Evolutionary conservation across 1,140 invertebrate species (phyloP), one percentile per base, ranked within the genome.

Genomic region (Heliconius melpomene): DNA sequence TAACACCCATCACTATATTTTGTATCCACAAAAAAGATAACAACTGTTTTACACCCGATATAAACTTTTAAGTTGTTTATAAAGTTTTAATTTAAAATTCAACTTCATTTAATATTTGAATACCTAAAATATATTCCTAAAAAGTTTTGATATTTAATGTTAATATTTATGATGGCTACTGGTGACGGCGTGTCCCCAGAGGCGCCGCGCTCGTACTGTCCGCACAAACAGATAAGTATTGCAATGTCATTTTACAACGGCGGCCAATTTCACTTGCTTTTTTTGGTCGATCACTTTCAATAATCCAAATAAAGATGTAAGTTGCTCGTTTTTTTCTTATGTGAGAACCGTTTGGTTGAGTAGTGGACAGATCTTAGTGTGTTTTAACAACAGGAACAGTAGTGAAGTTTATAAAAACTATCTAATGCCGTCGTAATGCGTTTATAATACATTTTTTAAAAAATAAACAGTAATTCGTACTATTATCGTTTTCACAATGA

Each of bases 401-500:
- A 7, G 50, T 20, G 50, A 20, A 52, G 18, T 20, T 52, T 50
- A 50, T 50, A 50, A 18, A 20, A 52, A 36, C 32, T 36, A 7
- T 36, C 32, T 1, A 46, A 46, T 13, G 40, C 13, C 40, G 11
- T 46, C 13, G 5, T 46, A 46, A 16, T 16, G 13, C 1, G 3
- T 1, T 5, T 46, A 46, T 46, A 46, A 46, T 46, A 46, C 8
- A 40, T 13, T 13, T 40, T 46, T 46, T 46, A 46, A 46, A 16
- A 46, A 46, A 46, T 3, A 16, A 46, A 46, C 40, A 46, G 5
- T 46, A 46, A 13, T 16, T 46, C 2, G 18, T 20, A 52, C 7
- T 20, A 75, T 36, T 8, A 36, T 40, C 66, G 66, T 77, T 73
- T 50, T 77, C 60, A 75, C 79, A 75, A 79, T 78, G 36, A 74